Percentiles rank a stretch among this genome's conserved stretches.
Conservation (phyloP, 2,113 vertebrate species). For the Oryctolagus cuniculus region DNA sequence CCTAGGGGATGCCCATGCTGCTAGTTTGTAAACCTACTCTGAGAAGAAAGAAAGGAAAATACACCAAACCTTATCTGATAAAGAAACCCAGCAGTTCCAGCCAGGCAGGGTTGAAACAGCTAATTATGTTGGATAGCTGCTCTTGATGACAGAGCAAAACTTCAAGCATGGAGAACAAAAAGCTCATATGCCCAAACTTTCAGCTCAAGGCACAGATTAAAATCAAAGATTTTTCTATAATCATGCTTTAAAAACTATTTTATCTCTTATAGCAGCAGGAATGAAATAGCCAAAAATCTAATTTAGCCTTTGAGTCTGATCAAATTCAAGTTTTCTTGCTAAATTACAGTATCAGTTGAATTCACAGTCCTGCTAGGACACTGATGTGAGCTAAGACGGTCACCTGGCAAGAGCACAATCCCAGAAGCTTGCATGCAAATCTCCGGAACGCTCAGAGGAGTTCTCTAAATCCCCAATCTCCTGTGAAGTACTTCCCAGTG, state of each 20-base stretch:
- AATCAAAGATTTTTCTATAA: constrained; percentile 52
- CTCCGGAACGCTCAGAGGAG: background rate
- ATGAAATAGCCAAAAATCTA: constrained; percentile 48
- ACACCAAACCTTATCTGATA: background rate
- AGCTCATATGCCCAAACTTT: background rate
- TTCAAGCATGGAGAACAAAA: background rate
- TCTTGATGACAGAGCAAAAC: background rate
- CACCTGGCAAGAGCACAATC: background rate
- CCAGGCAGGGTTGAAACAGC: background rate
- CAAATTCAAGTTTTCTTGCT: constrained; percentile 7
- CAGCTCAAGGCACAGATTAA: background rate
- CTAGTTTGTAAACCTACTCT: background rate
- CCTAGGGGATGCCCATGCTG: background rate
- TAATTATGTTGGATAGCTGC: background rate
- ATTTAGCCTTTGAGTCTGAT: constrained; percentile 49
- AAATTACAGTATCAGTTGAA: constrained; percentile 30
- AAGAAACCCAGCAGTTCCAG: background rate
- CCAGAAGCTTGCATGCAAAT: constrained; percentile 29
- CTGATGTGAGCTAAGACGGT: constrained; percentile 37
- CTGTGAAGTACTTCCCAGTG: background rate
- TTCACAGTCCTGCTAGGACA: background rate
- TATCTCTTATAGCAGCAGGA: constrained; percentile 28
- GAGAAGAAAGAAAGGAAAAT: background rate
- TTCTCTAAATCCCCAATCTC: background rate
- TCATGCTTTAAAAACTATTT: background rate